Conservation (phyloP, 53 echinoderm and acorn worm genomes). For the Pentamera pediparva region DNA sequence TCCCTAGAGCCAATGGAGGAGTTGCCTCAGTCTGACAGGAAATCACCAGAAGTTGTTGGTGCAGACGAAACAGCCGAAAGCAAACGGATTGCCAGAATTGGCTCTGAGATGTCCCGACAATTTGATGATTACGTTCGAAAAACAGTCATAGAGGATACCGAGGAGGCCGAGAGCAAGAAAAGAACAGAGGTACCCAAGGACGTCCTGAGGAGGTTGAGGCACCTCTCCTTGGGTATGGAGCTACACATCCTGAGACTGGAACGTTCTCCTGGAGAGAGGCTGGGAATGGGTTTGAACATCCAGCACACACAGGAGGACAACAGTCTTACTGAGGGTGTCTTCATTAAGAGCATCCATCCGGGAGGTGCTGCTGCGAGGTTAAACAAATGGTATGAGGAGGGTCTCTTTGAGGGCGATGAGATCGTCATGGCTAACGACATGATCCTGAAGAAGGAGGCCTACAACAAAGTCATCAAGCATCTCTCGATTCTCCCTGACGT, state of each 20-base stretch:
- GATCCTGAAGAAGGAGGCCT: conserved; percentile 62
- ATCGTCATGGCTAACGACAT: conserved; percentile 63
- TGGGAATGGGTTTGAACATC: conserved; percentile 95
- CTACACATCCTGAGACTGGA: conserved; percentile 63
- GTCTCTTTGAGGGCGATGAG: conserved; percentile 58
- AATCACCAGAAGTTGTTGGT: not conserved
- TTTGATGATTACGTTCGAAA: conserved; percentile 59
- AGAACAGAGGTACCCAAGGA: conserved; percentile 35
- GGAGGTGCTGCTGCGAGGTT: conserved; percentile 83
- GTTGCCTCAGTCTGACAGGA: not conserved
- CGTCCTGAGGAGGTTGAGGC: conserved; percentile 35
- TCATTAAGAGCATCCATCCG: conserved; percentile 59
- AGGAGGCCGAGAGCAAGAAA: not conserved
- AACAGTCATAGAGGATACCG: not conserved
- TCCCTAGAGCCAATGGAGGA: not conserved
- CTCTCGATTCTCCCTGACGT: conserved; percentile 71
- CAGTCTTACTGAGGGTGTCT: conserved; percentile 71
- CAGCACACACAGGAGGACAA: conserved; percentile 69
- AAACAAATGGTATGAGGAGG: conserved; percentile 32
- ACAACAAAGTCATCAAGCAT: conserved; percentile 59
- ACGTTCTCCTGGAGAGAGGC: conserved; percentile 65
- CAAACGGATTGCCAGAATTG: conserved; percentile 41
- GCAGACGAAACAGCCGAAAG: not conserved
- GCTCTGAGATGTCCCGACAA: conserved; percentile 62
- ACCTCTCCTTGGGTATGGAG: conserved; percentile 45